Conservation (phyloP, 64 coral and sea anemone species). For the Acropora yongei region DNA sequence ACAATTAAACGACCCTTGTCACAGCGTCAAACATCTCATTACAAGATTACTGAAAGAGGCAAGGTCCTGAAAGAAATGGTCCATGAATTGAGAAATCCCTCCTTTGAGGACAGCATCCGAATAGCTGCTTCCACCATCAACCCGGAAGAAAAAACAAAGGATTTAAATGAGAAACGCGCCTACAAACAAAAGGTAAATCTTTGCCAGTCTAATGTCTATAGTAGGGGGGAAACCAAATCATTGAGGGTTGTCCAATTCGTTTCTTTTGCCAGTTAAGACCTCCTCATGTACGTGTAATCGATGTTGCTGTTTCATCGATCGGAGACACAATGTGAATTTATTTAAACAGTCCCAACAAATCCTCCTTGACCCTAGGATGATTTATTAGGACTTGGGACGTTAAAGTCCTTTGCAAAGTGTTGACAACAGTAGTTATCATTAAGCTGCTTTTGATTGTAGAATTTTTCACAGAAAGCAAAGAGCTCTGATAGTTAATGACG, state of each 20-base stretch:
- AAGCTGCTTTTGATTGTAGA: too few relatives aligned
- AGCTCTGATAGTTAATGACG: too few relatives aligned
- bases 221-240: neutral
- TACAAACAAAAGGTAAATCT: neutral
- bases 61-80: neutral
- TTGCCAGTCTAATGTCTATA: neutral
- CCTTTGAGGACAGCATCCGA: neutral
- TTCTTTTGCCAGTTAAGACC: too few relatives aligned
- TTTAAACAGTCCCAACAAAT: too few relatives aligned
- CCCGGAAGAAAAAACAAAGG: neutral
- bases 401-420: too few relatives aligned
- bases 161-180: neutral
- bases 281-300: too few relatives aligned
- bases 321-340: too few relatives aligned
- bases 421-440: too few relatives aligned
- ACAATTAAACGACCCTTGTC: neutral
- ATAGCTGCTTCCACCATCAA: neutral
- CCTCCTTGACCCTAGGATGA: too few relatives aligned
- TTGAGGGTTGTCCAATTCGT: neutral
- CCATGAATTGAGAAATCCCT: neutral
- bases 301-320: too few relatives aligned
- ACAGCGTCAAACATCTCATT: neutral
- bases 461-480: too few relatives aligned
- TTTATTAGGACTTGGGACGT: too few relatives aligned
- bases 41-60: neutral